Evolutionary conservation across 2,888 invertebrate genomes (phyloP).

Genomic region (Anodontia alba): DNA sequence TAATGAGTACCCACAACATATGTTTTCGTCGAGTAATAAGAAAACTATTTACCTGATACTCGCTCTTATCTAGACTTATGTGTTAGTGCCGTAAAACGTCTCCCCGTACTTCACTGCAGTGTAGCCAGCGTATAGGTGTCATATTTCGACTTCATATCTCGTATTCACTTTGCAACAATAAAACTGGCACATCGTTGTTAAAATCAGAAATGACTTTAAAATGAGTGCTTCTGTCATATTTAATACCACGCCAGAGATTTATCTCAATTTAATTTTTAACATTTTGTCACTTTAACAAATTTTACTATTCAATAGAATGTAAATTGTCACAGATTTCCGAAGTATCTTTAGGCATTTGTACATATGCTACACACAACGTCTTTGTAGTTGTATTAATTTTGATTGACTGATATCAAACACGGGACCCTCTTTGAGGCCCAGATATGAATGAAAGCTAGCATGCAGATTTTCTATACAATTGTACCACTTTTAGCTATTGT

Average conservation of each 20-base stretch:
- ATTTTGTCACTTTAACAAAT: background rate
- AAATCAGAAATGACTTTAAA: background rate
- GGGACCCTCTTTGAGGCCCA: background rate
- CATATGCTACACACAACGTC: no score
- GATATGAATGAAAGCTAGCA: background rate
- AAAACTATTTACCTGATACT: no score
- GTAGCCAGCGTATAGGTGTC: no score
- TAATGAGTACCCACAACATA: no score
- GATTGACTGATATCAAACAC: background rate
- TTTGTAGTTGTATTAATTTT: no score
- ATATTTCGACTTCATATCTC: background rate
- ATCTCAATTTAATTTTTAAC: background rate
- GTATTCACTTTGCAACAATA: conserved; percentile 10
- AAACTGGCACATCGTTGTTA: background rate
- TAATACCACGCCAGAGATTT: background rate
- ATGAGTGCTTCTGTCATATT: background rate
- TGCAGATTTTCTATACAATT: background rate
- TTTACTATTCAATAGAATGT: background rate
- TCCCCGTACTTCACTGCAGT: no score
- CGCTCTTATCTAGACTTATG: no score
- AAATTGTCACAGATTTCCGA: background rate
- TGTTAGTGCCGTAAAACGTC: no score
- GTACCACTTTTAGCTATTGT: background rate
- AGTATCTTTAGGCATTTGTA: background rate
- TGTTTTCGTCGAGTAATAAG: no score